Percentiles rank a stretch among this genome's conserved stretches.
Conservation (phyloP, 2,888 invertebrate genomes). For the Calliopum simillimum region DNA sequence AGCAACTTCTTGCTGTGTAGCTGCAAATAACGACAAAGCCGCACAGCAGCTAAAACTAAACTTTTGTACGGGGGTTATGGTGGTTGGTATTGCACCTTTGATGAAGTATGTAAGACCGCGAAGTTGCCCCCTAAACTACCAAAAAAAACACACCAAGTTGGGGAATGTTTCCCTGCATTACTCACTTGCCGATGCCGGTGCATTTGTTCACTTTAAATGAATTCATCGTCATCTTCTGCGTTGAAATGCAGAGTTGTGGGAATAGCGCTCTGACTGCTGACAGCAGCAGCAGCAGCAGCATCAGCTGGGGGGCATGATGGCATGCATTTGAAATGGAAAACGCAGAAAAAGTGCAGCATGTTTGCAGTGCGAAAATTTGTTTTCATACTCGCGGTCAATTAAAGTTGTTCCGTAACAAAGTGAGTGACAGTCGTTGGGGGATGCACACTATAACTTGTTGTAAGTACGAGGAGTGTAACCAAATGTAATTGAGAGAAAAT, state of each 20-base stretch:
- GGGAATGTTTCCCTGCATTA: neutral
- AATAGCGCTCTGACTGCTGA: conserved; percentile 12
- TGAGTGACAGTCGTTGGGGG: no score
- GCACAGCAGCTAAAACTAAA: neutral
- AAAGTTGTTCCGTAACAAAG: neutral
- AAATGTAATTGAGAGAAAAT: conserved; percentile 26
- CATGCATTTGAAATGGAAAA: neutral
- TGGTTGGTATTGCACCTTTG: neutral
- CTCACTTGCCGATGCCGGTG: neutral
- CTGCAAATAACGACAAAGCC: conserved; percentile 20
- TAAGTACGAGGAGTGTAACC: neutral
- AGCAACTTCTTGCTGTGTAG: neutral
- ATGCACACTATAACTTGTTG: no score
- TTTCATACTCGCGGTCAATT: conserved; percentile 34
- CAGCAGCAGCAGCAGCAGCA: neutral
- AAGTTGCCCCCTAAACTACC: neutral
- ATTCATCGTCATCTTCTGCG: neutral
- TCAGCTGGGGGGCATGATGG: neutral
- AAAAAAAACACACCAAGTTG: no score
- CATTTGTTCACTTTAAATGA: conserved; percentile 14
- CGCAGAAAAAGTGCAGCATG: neutral
- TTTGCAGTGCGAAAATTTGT: conserved; percentile 13
- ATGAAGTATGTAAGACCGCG: neutral
- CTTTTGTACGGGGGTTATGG: neutral
- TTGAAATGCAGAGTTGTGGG: conserved; percentile 11